Base-by-base conservation (phyloP, 2,797 vertebrate genomes). In the Gila robusta region DNA sequence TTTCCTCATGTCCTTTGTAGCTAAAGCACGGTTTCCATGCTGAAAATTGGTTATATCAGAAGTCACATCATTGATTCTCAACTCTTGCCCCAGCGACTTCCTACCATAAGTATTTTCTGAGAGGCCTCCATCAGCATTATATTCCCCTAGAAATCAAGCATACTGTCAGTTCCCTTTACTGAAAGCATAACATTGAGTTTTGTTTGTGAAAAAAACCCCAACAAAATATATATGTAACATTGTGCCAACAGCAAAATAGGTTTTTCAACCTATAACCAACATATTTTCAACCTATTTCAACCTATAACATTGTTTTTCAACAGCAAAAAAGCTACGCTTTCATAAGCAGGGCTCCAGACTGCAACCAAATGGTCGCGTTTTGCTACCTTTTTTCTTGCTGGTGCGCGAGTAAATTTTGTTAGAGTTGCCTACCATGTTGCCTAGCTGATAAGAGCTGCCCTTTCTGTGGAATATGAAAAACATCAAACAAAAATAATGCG, bases 51-150 rank as follows among this genome's bases (percentile, higher is more conserved):
- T 97, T 94, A 97, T 97, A 96, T 99, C 98, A 94, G 95, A 89
- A 90, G 97, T 99, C 97, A 98, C 97, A 97, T 99, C 97, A 96
- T 99, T 98, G 95, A 98, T 95, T 94, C 98, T 99, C 98, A 99
- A 97, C 98, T 99, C 98, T 99, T 99, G 97, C 98, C 98, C 98
- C 98, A 99, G 94, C 97, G 98, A 98, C 97, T 99, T 98, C 98
- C 98, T 98, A 98, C 97, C 97, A 98, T 97, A 97, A 95, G 98
- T 96, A 98, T 96, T 97, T 97, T 99, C 98, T 96, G 97, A 95
- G 97, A 97, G 96, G 96, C 96, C 96, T 95, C 96, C 96, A 96
- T 97, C 97, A 96, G 96, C 95, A 93, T 96, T 98, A 97, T 97
- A 98, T 95, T 96, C 96, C 97, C 97, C 98, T 99, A 39, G 2